phyloP scores from a whole-genome alignment of 1,140 invertebrate genomes.

The Papilio dardanus region DNA sequence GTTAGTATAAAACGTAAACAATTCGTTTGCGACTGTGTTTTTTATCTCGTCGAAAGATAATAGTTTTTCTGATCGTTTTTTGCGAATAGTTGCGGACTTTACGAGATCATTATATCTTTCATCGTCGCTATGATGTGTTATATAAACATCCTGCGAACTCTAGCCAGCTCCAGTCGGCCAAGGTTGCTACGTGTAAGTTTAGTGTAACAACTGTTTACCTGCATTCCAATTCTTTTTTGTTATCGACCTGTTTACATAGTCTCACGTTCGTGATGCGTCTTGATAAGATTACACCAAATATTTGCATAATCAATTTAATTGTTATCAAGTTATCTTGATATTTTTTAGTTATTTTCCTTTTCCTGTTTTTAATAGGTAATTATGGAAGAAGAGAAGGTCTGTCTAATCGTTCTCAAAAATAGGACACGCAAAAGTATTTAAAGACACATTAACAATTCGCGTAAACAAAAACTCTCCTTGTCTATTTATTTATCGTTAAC shows the following conservation, averaged over 20 bases:
- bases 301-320: constrained; percentile 22
- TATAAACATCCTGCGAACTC: constrained; percentile 70
- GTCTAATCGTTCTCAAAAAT: too few relatives aligned
- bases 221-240: constrained; percentile 48
- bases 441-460: neutral
- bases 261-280: constrained; percentile 23
- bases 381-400: too few relatives aligned
- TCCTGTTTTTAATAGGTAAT: constrained; percentile 31
- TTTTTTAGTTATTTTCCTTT: constrained; percentile 4
- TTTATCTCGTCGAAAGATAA: neutral
- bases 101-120: constrained; percentile 46
- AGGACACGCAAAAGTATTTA: neutral
- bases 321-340: constrained; percentile 27
- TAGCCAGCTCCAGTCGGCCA: constrained; percentile 64
- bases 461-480: neutral
- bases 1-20: too few relatives aligned
- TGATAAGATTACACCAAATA: constrained; percentile 29
- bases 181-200: constrained; percentile 60
- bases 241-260: constrained; percentile 50
- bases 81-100: constrained; percentile 41
- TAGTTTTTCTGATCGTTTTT: constrained; percentile 13
- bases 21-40: too few relatives aligned
- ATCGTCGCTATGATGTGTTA: constrained; percentile 54
- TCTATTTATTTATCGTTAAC: constrained; percentile 27
- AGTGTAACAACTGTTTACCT: constrained; percentile 57